These are phyloP conservation scores for Diorhabda elongata DNA, from an alignment of 1,140 invertebrate species.

Conservation along the genomic window DNA sequence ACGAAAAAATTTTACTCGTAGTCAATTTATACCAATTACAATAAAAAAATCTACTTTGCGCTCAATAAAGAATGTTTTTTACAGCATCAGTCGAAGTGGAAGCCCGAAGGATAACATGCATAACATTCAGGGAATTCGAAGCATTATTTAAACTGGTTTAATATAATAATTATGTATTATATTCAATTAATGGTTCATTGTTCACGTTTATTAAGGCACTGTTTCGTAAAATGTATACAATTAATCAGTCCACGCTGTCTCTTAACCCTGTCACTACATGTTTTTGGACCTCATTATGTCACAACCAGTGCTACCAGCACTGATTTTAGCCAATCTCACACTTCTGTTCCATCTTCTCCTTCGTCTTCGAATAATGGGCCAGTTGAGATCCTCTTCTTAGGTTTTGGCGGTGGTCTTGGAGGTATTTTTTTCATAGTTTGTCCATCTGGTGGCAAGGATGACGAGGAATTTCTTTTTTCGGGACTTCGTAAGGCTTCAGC, in stretches of 20 bases:
- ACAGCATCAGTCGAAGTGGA: slow-evolving; percentile 20
- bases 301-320: slow-evolving; percentile 42
- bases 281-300: slow-evolving; percentile 19
- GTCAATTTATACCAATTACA: background rate
- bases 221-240: slow-evolving; percentile 10
- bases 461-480: slow-evolving; percentile 35
- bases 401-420: slow-evolving; percentile 74
- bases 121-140: slow-evolving; percentile 17
- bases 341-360: slow-evolving; percentile 81
- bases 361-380: slow-evolving; percentile 76
- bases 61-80: slow-evolving; percentile 8
- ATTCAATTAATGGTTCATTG: slow-evolving; percentile 5
- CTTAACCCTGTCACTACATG: slow-evolving; percentile 8
- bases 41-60: slow-evolving; percentile 7
- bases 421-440: slow-evolving; percentile 60
- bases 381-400: slow-evolving; percentile 61
- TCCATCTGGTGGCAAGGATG: slow-evolving; percentile 21
- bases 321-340: slow-evolving; percentile 54
- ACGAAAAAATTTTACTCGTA: too few relatives aligned
- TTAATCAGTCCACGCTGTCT: slow-evolving; percentile 5
- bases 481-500: slow-evolving; percentile 33
- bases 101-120: slow-evolving; percentile 20
- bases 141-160: slow-evolving; percentile 9
- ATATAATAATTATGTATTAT: slow-evolving; percentile 2
- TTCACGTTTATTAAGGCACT: slow-evolving; percentile 17